Conservation (phyloP, 1,140 invertebrate species). For the Drosophila punjabiensis region DNA sequence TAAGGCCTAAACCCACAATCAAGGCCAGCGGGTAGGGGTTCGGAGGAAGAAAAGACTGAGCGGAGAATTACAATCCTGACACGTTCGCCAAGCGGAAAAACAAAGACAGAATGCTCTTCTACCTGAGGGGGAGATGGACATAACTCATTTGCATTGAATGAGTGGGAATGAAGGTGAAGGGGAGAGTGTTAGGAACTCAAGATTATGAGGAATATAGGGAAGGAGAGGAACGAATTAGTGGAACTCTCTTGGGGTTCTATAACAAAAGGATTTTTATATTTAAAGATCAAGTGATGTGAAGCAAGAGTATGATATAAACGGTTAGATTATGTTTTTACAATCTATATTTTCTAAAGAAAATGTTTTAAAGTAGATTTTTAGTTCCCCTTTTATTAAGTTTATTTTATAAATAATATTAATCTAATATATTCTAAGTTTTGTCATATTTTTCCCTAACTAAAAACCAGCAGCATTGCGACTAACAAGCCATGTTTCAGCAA, state of each 20-base stretch:
- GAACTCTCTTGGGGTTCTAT: not conserved
- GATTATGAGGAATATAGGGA: not conserved
- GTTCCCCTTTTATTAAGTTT: not conserved
- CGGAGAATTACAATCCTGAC: constrained; percentile 44
- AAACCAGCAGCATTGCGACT: constrained; percentile 5
- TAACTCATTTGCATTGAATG: constrained; percentile 51
- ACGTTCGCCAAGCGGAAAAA: constrained; percentile 46
- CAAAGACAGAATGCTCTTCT: constrained; percentile 38
- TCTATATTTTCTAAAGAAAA: no score
- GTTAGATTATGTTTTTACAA: not conserved
- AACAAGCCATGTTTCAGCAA: constrained; percentile 30
- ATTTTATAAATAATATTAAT: not conserved
- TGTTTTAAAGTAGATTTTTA: not conserved
- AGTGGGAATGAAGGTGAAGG: constrained; percentile 8
- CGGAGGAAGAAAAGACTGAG: not conserved
- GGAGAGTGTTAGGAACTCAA: constrained; percentile 1
- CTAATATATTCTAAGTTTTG: no score
- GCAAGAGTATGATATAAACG: not conserved
- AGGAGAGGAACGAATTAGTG: constrained; percentile 13
- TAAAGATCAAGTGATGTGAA: not conserved
- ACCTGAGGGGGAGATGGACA: constrained; percentile 48
- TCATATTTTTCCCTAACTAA: not conserved
- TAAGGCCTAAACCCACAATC: constrained; percentile 70
- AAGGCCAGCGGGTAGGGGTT: constrained; percentile 42
- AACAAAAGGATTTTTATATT: constrained; percentile 9